Conservation (phyloP, 2,797 vertebrate genomes). For the Acomys russatus region DNA sequence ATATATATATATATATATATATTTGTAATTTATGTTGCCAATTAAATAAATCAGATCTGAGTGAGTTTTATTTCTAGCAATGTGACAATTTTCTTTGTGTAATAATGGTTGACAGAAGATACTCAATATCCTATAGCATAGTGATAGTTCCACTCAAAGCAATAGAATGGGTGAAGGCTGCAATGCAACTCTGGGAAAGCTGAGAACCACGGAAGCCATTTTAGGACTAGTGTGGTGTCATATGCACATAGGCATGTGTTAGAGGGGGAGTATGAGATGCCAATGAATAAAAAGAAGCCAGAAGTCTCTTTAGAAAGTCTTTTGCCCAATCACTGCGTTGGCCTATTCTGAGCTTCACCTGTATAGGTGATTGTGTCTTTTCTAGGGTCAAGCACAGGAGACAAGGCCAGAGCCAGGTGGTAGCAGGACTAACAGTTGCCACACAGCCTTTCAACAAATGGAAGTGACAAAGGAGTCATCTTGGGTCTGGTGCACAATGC, state of each 20-base stretch:
- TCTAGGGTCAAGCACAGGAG: neutral
- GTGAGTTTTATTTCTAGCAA: conserved; percentile 23
- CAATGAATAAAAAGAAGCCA: neutral
- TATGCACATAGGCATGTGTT: neutral
- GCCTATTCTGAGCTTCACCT: no score
- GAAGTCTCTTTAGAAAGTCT: neutral
- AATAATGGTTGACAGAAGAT: neutral
- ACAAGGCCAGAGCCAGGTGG: neutral
- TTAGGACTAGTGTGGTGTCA: neutral
- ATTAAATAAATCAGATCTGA: neutral
- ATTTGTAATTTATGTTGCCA: conserved; percentile 19
- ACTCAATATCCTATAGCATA: neutral
- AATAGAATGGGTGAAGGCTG: no score
- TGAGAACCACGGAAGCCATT: neutral
- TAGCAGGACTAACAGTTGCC: neutral
- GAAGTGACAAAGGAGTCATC: neutral
- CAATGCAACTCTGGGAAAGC: neutral
- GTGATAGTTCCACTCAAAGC: neutral
- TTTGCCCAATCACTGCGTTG: neutral
- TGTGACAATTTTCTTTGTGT: neutral
- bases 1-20: neutral
- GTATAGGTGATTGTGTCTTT: neutral
- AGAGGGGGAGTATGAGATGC: neutral
- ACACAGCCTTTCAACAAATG: neutral
- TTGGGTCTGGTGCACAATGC: neutral